Evolutionary conservation across 2,888 invertebrate genomes (phyloP).

Genomic region (Eretmocerus hayati): DNA sequence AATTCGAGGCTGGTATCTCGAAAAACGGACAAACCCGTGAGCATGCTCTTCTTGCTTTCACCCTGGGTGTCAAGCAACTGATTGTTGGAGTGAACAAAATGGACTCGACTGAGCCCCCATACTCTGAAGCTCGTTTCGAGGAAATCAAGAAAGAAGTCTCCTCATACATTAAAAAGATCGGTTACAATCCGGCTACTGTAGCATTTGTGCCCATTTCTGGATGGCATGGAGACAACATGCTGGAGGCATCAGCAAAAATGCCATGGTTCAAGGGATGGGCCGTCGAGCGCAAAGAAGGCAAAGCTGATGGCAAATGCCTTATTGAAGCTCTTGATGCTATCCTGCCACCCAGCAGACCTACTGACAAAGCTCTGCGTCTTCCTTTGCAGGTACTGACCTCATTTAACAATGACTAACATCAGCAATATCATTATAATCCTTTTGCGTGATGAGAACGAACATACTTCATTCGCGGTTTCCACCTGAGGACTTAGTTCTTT

Average conservation of each 20-base stretch:
- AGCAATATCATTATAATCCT: neutral
- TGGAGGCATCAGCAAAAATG: conserved; percentile 93
- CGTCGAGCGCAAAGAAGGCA: conserved; percentile 91
- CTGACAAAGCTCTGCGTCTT: conserved; percentile 95
- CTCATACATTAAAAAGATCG: conserved; percentile 98
- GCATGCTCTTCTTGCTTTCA: conserved; percentile 96
- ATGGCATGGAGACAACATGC: conserved; percentile 99
- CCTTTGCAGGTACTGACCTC: conserved; percentile 71
- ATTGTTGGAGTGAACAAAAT: conserved; percentile 99
- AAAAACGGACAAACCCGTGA: conserved; percentile 99
- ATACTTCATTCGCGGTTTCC: conserved; percentile 40
- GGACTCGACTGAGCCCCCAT: conserved; percentile 99
- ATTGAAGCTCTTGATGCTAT: conserved; percentile 97
- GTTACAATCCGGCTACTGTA: conserved; percentile 96
- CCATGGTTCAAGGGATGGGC: conserved; percentile 97
- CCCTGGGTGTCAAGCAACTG: conserved; percentile 97
- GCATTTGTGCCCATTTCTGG: conserved; percentile 99
- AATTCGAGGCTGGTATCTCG: conserved; percentile 99
- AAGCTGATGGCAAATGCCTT: conserved; percentile 89
- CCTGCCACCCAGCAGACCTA: conserved; percentile 89
- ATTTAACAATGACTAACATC: neutral
- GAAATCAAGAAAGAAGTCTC: conserved; percentile 99
- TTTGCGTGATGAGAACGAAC: conserved; percentile 24
- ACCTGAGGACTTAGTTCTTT: conserved; percentile 32
- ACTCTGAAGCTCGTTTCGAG: conserved; percentile 90